Evolutionary conservation across 2,888 invertebrate genomes (phyloP).

Genomic region (Drosophila subsilvestris): DNA sequence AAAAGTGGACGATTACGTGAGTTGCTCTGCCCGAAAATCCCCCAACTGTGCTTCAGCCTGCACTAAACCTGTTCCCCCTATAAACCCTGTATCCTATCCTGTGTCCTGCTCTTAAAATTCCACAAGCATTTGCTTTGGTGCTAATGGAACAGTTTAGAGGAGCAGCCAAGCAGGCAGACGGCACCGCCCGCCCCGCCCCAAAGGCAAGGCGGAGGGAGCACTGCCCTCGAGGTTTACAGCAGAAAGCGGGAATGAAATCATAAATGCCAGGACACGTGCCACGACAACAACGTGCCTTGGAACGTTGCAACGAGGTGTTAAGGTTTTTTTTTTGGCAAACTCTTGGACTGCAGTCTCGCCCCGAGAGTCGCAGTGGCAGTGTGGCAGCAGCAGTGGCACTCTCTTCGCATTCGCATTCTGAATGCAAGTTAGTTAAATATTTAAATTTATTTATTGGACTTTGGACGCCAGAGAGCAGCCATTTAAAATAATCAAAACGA

Average conservation of each 20-base stretch:
- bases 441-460: constrained; percentile 74
- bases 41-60: not conserved
- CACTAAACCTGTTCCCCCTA: not conserved
- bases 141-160: constrained; percentile 66
- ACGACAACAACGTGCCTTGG: constrained; percentile 41
- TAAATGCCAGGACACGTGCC: constrained; percentile 73
- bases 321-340: constrained; percentile 50
- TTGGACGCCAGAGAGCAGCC: constrained; percentile 18
- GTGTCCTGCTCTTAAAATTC: constrained; percentile 46
- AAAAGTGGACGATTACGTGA: not conserved
- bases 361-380: constrained; percentile 27
- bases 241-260: constrained; percentile 61
- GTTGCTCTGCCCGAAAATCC: not conserved
- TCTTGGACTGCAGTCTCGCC: not conserved
- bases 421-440: constrained; percentile 68
- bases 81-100: constrained; percentile 20
- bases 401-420: constrained; percentile 20
- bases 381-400: not conserved
- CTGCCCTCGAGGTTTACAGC: constrained; percentile 20
- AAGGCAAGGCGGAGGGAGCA: constrained; percentile 25
- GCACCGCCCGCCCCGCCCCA: not conserved
- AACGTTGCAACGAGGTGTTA: constrained; percentile 60
- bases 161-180: constrained; percentile 28
- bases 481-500: constrained; percentile 76
- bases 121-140: constrained; percentile 58